Percentiles rank a stretch among this genome's conserved stretches.
Conservation (phyloP, 2,888 invertebrate genomes). For the Hedya salicella region DNA sequence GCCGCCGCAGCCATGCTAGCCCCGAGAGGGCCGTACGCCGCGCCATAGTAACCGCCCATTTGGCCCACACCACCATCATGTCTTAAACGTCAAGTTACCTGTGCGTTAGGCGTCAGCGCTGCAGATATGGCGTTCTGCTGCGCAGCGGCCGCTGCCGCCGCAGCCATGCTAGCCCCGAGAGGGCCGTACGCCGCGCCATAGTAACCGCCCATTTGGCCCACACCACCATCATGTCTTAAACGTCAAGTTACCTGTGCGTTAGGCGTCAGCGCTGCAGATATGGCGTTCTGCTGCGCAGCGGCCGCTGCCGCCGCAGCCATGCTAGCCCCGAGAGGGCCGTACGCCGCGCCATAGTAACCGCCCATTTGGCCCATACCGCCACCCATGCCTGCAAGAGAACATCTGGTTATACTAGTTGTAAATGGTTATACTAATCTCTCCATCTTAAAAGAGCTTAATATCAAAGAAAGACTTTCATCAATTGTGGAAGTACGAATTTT, state of each 20-base stretch:
- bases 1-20: slow-evolving; percentile 76
- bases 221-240: too few relatives aligned
- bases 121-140: slow-evolving; percentile 90
- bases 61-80: too few relatives aligned
- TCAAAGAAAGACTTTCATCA: too few relatives aligned
- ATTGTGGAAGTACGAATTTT: too few relatives aligned
- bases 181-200: slow-evolving; percentile 91
- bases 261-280: slow-evolving; percentile 89
- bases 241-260: slow-evolving; percentile 85
- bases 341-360: slow-evolving; percentile 89
- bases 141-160: slow-evolving; percentile 88
- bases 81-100: slow-evolving; percentile 76
- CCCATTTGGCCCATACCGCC: slow-evolving; percentile 89
- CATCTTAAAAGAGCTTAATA: too few relatives aligned
- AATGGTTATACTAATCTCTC: too few relatives aligned
- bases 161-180: slow-evolving; percentile 90
- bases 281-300: slow-evolving; percentile 88
- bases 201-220: slow-evolving; percentile 89
- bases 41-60: too few relatives aligned
- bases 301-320: slow-evolving; percentile 91
- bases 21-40: slow-evolving; percentile 20
- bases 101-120: slow-evolving; percentile 87
- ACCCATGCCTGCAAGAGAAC: slow-evolving; percentile 43
- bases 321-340: slow-evolving; percentile 89
- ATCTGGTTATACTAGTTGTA: too few relatives aligned